Percentiles rank a stretch among this genome's conserved stretches.
phyloP scores from a whole-genome alignment of 2,888 invertebrate species.

The Melangyna quadrimaculata region DNA sequence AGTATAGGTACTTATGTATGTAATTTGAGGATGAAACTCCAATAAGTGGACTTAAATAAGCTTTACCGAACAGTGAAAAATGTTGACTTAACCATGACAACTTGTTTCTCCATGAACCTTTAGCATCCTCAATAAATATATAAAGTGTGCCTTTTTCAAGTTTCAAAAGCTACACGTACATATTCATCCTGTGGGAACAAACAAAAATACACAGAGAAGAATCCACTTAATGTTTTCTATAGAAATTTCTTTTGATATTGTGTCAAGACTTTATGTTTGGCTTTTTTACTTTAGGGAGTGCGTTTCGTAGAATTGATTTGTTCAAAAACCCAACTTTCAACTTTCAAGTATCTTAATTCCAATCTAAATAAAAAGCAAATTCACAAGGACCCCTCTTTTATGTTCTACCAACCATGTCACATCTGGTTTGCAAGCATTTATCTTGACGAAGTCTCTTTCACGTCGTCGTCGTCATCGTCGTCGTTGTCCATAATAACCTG shows the following conservation, averaged over 20 bases:
- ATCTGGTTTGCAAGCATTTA: slow-evolving; percentile 6
- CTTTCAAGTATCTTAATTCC: slow-evolving; percentile 1
- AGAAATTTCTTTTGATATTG: background rate
- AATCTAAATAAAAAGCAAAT: background rate
- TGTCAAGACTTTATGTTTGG: background rate
- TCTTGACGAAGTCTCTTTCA: background rate
- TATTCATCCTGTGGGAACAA: background rate
- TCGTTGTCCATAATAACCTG: background rate
- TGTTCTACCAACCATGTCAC: background rate
- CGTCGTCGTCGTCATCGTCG: background rate
- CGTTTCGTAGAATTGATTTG: background rate
- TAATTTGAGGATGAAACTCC: background rate
- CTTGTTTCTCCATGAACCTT: background rate
- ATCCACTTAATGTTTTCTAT: background rate
- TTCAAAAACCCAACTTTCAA: background rate
- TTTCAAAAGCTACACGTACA: background rate
- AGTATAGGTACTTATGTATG: background rate
- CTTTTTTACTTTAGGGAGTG: background rate
- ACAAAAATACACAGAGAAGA: background rate
- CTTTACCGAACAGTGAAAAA: background rate
- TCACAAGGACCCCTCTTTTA: background rate
- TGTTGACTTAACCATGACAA: background rate
- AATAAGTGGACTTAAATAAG: background rate
- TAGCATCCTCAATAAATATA: background rate
- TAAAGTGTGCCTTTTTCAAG: background rate